Evolutionary conservation across 2,113 vertebrate species (phyloP).

Genomic region (Erythrolamprus reginae): DNA sequence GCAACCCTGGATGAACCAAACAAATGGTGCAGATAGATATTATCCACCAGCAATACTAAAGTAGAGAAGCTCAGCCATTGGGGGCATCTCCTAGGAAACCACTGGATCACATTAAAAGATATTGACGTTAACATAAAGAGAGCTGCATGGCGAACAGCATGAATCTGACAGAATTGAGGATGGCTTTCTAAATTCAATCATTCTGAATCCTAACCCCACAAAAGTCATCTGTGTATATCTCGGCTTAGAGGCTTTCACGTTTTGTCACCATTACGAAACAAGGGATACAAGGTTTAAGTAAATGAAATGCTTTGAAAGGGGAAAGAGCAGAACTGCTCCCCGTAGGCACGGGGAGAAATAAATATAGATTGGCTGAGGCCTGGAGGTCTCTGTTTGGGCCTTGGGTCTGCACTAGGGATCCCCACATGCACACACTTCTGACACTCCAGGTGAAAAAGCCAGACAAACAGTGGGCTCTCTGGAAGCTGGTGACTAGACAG

Average conservation of each 20-base stretch:
- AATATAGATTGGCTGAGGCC: not conserved
- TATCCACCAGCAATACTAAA: conserved; percentile 63
- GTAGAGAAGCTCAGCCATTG: conserved; percentile 60
- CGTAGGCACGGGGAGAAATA: not conserved
- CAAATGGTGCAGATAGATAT: conserved; percentile 68
- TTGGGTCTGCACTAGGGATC: not conserved
- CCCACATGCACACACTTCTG: not conserved
- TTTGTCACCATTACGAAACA: conserved; percentile 25
- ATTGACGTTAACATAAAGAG: conserved; percentile 71
- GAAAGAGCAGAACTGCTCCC: not conserved
- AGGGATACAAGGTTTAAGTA: not conserved
- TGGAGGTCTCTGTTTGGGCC: not conserved
- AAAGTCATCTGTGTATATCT: not conserved
- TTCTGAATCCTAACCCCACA: conserved; percentile 46
- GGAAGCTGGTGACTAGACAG: not conserved
- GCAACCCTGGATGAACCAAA: conserved; percentile 65
- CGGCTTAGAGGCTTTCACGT: conserved; percentile 30
- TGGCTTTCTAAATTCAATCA: conserved; percentile 47
- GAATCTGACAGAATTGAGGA: conserved; percentile 55
- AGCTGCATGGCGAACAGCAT: conserved; percentile 58
- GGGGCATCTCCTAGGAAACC: conserved; percentile 79
- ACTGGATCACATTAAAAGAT: conserved; percentile 71
- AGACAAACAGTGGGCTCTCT: not conserved
- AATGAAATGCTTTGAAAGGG: not conserved
- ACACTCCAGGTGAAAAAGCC: not conserved